Conservation (phyloP, 2,113 vertebrate species). For the Stigmatopora argus region DNA sequence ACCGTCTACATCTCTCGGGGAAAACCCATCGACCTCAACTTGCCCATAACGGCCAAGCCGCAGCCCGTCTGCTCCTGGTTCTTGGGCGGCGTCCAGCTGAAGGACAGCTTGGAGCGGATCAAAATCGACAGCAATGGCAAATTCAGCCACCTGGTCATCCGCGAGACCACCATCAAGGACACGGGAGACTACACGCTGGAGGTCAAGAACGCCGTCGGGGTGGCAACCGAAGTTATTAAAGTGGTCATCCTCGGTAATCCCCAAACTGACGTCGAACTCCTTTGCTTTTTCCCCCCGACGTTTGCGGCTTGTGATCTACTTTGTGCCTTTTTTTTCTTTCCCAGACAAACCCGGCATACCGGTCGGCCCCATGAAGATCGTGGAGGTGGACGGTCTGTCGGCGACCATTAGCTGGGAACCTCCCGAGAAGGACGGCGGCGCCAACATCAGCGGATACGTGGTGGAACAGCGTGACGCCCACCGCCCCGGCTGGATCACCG, state of each 20-base stretch:
- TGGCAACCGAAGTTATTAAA: conserved; percentile 82
- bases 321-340: not conserved
- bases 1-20: conserved; percentile 83
- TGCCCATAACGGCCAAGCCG: conserved; percentile 85
- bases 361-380: conserved; percentile 82
- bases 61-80: conserved; percentile 85
- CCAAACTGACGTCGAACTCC: not conserved
- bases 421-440: conserved; percentile 89
- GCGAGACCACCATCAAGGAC: conserved; percentile 90
- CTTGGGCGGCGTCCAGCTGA: conserved; percentile 83
- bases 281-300: not conserved
- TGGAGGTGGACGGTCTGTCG: conserved; percentile 85
- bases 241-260: conserved; percentile 88
- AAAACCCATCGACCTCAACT: conserved; percentile 83
- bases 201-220: conserved; percentile 84
- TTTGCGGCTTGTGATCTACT: not conserved
- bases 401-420: conserved; percentile 87
- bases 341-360: conserved; percentile 92
- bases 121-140: conserved; percentile 84
- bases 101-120: conserved; percentile 86
- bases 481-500: conserved; percentile 86
- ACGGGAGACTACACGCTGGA: conserved; percentile 88
- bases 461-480: conserved; percentile 95
- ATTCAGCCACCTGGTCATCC: conserved; percentile 80
- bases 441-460: conserved; percentile 89